Base-by-base conservation (phyloP, 2,113 vertebrate genomes). In the Podocnemis expansa region DNA sequence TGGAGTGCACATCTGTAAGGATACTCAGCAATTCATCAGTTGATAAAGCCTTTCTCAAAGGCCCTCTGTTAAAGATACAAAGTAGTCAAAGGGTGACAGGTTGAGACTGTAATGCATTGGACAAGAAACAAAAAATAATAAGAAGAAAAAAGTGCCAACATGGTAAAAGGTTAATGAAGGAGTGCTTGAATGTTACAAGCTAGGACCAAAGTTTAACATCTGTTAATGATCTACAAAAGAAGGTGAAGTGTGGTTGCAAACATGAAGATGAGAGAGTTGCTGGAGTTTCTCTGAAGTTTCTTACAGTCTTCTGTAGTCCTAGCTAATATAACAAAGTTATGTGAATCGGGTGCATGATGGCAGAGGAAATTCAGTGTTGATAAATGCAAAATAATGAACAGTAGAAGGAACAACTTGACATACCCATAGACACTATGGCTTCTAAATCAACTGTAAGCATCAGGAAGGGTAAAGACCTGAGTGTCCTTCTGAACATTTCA, bases 401-500 rank as follows among this genome's bases (percentile, higher is more conserved):
- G 19, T 13, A 29, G 29, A 85, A 89, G 78, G 89, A 43, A 91
- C 41, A 82, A 34, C n/a, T 6, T 55, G 51, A 89, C 88, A 17
- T 24, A 38, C 79, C 79, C 82, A 5, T 38, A 91, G 80, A 75
- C 2, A 0, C 80, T 31, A 2, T 12, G 2, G n/a, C 19, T 38
- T 70, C n/a, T 70, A 38, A 70, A 21, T 70, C 34, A 70, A 38
- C 17, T 70, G 63, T 70, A 38, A 38, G n/a, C n/a, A n/a, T n/a
- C 10, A 70, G 22, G n/a, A 92, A 78, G 58, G 84, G 67, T 82
- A 58, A 11, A 78, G 75, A 80, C 82, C 24, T 31, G 63, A 60
- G 10, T 7, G 41, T 78, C 29, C 4, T 16, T 1, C 14, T n/a
- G 34, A 31, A 54, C 2, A 0, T 43, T 21, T 82, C 14, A 55